Base-by-base conservation (phyloP, 2,113 vertebrate genomes). In the Falco punctatus region DNA sequence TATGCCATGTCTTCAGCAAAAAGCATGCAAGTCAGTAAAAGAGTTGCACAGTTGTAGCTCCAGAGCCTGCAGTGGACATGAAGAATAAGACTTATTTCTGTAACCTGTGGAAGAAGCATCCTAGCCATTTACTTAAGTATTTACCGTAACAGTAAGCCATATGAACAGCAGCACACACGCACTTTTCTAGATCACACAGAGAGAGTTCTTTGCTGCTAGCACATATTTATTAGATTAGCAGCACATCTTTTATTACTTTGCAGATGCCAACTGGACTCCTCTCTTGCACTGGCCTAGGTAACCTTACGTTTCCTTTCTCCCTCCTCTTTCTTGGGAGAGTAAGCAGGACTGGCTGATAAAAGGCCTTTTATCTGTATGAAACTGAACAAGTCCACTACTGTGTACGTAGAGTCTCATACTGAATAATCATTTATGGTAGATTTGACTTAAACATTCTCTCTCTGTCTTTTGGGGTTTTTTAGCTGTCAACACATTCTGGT, bases 311-410 rank as follows among this genome's bases (percentile, higher is more conserved):
- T 89, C 86, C 83, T n/a, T 84, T 62, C 88, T 70, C 61, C 42
- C 30, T 51, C n/a, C 74, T 51, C 48, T 23, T 88, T 40, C 61
- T 69, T 4, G 13, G 40, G 66, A 35, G 38, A 24, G 46, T 1
- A 61, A 55, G 27, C n/a, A 78, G 79, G 51, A 42, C 33, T 18
- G 40, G 17, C 28, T 80, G 84, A 51, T 80, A 49, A 87, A 96
- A 96, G 66, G 48, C 26, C 81, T 97, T 96, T 96, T 75, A 84
- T 84, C 86, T 55, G 52, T 18, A 24, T 0, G 8, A 70, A 96
- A 48, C 79, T 11, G 40, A 96, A 95, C 94, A 95, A 96, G 84
- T 66, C 78, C 59, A 33, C 86, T 57, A 94, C 88, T 94, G 72
- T 64, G n/a, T 52, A 33, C 5, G n/a, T 28, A 71, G 64, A 32